Conservation (phyloP, 2,797 vertebrate species). For the Myiothlypis coronata region DNA sequence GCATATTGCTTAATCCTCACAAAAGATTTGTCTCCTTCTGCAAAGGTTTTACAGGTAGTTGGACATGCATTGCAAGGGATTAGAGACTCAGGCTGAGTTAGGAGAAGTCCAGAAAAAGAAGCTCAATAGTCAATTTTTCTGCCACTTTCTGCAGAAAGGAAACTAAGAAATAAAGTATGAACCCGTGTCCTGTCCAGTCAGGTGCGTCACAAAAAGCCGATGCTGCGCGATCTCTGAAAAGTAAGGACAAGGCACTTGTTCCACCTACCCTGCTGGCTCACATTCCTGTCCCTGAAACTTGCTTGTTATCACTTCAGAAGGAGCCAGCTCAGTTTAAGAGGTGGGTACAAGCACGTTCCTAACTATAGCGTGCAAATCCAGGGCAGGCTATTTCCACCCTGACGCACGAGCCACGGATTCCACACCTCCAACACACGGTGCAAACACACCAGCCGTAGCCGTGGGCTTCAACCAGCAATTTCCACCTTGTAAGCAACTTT, state of each 20-base stretch:
- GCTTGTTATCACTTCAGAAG: background rate
- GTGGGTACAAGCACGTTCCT: background rate
- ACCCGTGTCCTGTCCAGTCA: background rate
- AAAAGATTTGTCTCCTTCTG: background rate
- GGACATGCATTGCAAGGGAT: background rate
- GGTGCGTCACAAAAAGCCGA: accelerated
- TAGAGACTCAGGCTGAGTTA: background rate
- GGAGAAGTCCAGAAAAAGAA: background rate
- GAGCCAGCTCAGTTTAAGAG: background rate
- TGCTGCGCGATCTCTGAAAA: background rate
- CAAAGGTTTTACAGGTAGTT: background rate
- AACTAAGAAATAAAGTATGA: background rate
- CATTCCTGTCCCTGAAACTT: background rate
- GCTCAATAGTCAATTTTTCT: background rate
- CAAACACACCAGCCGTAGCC: background rate
- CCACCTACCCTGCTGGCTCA: background rate
- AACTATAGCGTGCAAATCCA: background rate
- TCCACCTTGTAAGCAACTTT: background rate
- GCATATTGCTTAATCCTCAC: background rate
- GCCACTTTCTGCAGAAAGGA: background rate
- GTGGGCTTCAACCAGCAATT: background rate
- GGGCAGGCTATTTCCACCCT: background rate
- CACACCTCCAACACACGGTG: background rate
- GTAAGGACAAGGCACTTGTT: background rate
- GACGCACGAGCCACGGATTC: accelerated